Evolutionary conservation across 2,797 vertebrate genomes (phyloP).

Genomic region (Falco novaeseelandiae): DNA sequence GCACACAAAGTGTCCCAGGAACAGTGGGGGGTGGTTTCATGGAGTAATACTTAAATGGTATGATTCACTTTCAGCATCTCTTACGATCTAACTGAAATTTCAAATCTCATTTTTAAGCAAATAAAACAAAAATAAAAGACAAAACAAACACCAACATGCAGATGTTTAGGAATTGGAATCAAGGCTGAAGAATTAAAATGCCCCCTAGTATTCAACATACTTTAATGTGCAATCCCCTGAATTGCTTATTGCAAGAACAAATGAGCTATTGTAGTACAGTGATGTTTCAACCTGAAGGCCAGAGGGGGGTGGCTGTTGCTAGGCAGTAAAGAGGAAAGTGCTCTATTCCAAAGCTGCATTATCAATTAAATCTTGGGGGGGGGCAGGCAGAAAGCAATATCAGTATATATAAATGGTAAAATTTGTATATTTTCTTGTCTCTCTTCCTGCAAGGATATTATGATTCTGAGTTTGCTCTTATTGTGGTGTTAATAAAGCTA

Average conservation of each 20-base stretch:
- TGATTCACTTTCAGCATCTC: not conserved
- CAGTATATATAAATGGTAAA: not conserved
- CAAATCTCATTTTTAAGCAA: not conserved
- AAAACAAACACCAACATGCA: not conserved
- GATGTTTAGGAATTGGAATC: constrained; percentile 29
- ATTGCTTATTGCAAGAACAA: constrained; percentile 22
- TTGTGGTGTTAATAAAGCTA: not conserved
- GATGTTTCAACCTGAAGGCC: constrained; percentile 6
- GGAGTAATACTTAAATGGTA: not conserved
- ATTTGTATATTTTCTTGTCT: not conserved
- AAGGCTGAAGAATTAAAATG: constrained; percentile 19
- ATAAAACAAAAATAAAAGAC: not conserved
- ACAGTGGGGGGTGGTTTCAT: not conserved
- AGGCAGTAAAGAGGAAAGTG: constrained; percentile 8
- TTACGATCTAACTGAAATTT: not conserved
- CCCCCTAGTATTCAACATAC: not conserved
- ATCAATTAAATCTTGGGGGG: not conserved
- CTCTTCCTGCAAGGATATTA: not conserved
- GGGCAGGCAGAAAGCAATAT: not conserved
- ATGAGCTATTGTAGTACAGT: not conserved
- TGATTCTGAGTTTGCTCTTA: not conserved
- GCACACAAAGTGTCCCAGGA: not conserved
- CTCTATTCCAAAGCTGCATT: not conserved
- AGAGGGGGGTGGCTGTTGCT: constrained; percentile 7
- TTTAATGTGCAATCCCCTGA: constrained; percentile 52